Evolutionary conservation across 1,140 invertebrate genomes (phyloP), one percentile per base, ranked within the genome.

Genomic region (Penaeus chinensis): DNA sequence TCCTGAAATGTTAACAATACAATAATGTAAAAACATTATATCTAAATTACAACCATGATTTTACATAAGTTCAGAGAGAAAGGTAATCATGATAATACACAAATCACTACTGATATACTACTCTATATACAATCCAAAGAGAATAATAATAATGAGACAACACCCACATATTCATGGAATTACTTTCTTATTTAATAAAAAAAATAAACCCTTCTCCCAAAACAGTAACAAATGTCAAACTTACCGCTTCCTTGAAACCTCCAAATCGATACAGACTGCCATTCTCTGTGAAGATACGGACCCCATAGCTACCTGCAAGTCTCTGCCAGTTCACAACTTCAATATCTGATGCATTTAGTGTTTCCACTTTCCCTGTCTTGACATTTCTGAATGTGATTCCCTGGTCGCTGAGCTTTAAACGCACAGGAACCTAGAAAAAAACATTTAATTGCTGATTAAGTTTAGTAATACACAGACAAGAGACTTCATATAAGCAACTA

Each of bases 351-450:
- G 95, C 93, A 54, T 95, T 93, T 88, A 99, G 95, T 92, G 98
- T 96, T 91, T 99, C 97, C 0, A 99, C 96, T 93, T 99, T 99
- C 3, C 98, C 98, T 42, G 98, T 99, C 93, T 98, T 98, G 78
- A 94, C 95, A 92, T 99, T 99, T 92, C 99, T 99, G 91, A 99
- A 99, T 81, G 97, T 94, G 32, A 99, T 95, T 91, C 95, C 95
- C 91, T 97, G 96, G 87, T 98, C 96, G 7, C 97, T 98, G 90
- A 99, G 94, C 92, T 99, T 99, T 10, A 99, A 92, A 86, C 96
- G 95, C 4, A 98, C 98, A 24, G 89, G 87, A 19, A 90, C 78
- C 90, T 90, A 65, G 20, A 84, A 65, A 69, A 69, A 82, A 74
- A 65, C 27, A 63, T 19, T 79, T 60, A 79, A 24, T 89, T 16